phyloP scores from a whole-genome alignment of 2,113 vertebrate genomes.

The Taurulus bubalis region DNA sequence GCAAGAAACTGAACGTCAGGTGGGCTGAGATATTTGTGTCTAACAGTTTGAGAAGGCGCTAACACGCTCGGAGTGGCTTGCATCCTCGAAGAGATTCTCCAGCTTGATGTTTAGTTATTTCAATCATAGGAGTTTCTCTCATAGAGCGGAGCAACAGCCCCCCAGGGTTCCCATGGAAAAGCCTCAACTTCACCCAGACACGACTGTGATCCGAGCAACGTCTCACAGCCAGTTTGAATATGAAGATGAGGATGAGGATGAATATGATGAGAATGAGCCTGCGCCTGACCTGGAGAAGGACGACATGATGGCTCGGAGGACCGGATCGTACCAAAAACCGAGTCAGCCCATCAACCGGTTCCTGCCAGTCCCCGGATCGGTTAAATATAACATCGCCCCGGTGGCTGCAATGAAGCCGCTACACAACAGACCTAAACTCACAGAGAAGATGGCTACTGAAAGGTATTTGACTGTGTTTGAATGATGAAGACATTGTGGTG shows the following conservation, averaged over 20 bases:
- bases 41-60: constrained; percentile 47
- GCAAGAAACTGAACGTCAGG: constrained; percentile 59
- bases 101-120: constrained; percentile 39
- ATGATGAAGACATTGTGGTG: neutral
- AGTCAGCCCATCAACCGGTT: constrained; percentile 62
- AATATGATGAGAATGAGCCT: constrained; percentile 51
- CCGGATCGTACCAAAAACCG: constrained; percentile 74
- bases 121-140: constrained; percentile 58
- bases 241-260: constrained; percentile 66
- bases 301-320: constrained; percentile 86
- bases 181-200: constrained; percentile 36
- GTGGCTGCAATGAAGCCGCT: constrained; percentile 45
- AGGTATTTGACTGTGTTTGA: constrained; percentile 71
- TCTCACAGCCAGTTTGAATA: neutral
- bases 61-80: constrained; percentile 55
- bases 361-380: constrained; percentile 78
- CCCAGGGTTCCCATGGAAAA: constrained; percentile 49
- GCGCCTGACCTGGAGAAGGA: constrained; percentile 84
- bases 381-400: constrained; percentile 60
- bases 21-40: constrained; percentile 62
- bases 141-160: constrained; percentile 70
- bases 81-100: constrained; percentile 26
- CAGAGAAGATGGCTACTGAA: constrained; percentile 52
- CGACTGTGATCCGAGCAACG: constrained; percentile 3
- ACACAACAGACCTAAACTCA: constrained; percentile 38